Evolutionary conservation across 2,113 vertebrate species (phyloP), one percentile per base, ranked within the genome.

Genomic region (Ardeotis arabs): DNA sequence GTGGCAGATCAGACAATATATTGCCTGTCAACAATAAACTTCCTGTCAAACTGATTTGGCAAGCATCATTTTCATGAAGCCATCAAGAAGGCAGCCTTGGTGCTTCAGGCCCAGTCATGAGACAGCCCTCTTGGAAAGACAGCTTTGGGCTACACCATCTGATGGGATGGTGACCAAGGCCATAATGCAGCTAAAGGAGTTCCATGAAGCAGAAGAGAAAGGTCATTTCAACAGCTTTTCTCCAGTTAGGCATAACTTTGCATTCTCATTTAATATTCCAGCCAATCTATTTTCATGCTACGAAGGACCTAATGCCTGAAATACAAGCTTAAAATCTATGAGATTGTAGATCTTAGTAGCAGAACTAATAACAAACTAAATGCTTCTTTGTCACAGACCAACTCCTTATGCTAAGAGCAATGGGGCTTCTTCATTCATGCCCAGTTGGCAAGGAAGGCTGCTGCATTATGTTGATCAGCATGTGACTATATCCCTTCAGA

Each of bases 1-100:
- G 18, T 15, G 35, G 25, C 49, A 75, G 47, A 83, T 35, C 41
- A 76, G 17, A 56, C 22, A 15, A 74, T 50, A 59, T 70, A 67
- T 74, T 91, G 47, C 33, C 86, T 85, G 63, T 72, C 68, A 93
- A 60, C 62, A 80, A 74, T 68, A 89, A 93, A 82, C 53, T 92
- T 90, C 45, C 77, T 80, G 49, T 86, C 78, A 55, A 81, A 74
- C 44, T 80, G 55, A 68, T 96, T 90, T 78, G 56, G n/a, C n/a
- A n/a, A n/a, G 53, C 29, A 72, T 75, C 17, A 41, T 63, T 93
- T 93, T 89, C 64, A 75, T 52, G 77, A 90, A 89, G 39, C 44
- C 64, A 62, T 41, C 52, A 79, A 68, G 53, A 90, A 89, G 41
- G 58, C 4, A 72, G 3, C 18, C 9, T 72, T 50, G 59, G 49